phyloP scores from a whole-genome alignment of 2,888 invertebrate genomes.

The Sphinx pinastri region DNA sequence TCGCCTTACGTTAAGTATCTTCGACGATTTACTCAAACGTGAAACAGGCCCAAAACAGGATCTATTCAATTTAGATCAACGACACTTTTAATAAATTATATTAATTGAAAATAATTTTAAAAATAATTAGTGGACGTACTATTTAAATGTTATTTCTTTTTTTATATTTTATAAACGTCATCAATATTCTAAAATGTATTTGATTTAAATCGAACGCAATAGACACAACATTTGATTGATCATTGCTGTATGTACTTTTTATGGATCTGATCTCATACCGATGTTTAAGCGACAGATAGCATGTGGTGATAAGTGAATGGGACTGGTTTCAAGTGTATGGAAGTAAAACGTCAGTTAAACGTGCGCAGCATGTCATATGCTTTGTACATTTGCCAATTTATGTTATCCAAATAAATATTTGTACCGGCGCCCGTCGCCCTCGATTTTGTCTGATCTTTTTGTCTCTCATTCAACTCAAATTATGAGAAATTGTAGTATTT shows the following conservation, averaged over 20 bases:
- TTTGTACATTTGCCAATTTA: conserved; percentile 24
- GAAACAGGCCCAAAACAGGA: too few relatives aligned
- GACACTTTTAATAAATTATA: too few relatives aligned
- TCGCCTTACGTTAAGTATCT: too few relatives aligned
- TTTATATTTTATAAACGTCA: not conserved
- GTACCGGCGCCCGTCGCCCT: not conserved
- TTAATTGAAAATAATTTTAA: too few relatives aligned
- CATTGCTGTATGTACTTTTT: not conserved
- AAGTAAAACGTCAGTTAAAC: conserved; percentile 15
- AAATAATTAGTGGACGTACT: too few relatives aligned
- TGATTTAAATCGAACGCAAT: not conserved
- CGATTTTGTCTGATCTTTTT: not conserved
- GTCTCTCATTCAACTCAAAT: not conserved
- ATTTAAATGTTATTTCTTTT: not conserved
- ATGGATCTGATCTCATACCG: conserved; percentile 3
- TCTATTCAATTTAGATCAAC: not conserved
- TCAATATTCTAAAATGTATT: not conserved
- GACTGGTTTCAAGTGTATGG: conserved; percentile 7
- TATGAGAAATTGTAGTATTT: not conserved
- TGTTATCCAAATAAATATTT: conserved; percentile 7
- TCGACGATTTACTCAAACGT: too few relatives aligned
- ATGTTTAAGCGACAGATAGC: conserved; percentile 16
- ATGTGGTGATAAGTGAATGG: conserved; percentile 21
- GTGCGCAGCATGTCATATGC: conserved; percentile 23
- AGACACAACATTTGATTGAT: conserved; percentile 1